A percentile compares a stretch with the other conserved stretches of the same genome.
Evolutionary conservation across 2,888 invertebrate species (phyloP).

Genomic region (Petrolisthes cinctipes): DNA sequence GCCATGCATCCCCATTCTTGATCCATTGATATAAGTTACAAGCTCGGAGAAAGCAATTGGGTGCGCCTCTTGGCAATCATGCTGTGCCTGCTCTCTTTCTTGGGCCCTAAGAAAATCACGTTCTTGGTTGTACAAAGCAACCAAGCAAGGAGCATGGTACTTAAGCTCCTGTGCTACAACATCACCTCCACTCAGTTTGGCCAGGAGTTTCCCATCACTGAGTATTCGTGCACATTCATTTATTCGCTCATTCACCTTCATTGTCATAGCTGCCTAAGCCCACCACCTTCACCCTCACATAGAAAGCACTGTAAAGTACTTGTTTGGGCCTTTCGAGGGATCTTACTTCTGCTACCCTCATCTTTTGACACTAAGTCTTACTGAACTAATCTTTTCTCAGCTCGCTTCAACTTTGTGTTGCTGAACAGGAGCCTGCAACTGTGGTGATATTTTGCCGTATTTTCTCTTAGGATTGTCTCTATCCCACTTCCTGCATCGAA

Average conservation of each 20-base stretch:
- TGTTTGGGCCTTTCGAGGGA: no score
- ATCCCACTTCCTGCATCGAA: constrained; percentile 16
- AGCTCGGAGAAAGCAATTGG: constrained; percentile 11
- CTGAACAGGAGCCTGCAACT: constrained; percentile 18
- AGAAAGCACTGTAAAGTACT: no score
- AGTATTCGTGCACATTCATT: no score
- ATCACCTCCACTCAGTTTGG: constrained; percentile 21
- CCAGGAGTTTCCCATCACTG: neutral
- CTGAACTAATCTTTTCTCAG: no score
- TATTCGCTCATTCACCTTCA: no score
- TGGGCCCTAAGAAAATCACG: neutral
- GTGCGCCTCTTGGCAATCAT: no score
- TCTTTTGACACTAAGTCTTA: no score
- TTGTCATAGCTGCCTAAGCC: no score
- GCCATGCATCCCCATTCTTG: no score
- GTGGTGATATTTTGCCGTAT: neutral
- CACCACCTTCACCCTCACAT: no score
- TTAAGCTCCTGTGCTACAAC: constrained; percentile 23
- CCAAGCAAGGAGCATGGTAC: neutral
- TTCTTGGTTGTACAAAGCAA: constrained; percentile 1
- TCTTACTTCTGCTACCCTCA: no score
- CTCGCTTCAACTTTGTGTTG: neutral
- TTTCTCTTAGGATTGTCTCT: constrained; percentile 14
- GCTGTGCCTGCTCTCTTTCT: neutral
- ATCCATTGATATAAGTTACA: no score